phyloP scores from a whole-genome alignment of 2,113 vertebrate species.

The Bos javanicus region DNA sequence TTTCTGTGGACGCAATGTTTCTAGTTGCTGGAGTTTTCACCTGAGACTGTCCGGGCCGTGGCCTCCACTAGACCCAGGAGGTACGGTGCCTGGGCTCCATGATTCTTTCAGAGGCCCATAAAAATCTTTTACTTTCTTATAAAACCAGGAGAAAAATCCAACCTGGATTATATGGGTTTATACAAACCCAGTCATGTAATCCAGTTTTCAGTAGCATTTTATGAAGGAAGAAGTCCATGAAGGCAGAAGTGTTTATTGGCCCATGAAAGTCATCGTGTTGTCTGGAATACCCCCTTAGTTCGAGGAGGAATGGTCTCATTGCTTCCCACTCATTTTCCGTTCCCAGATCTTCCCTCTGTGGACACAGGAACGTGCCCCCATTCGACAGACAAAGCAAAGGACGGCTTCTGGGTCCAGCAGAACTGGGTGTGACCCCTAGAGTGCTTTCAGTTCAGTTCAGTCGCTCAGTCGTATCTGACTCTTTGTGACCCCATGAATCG shows the following conservation, averaged over 20 bases:
- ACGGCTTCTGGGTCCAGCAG: rapidly evolving
- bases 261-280: not conserved
- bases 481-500: too few species aligned
- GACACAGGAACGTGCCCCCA: rapidly evolving
- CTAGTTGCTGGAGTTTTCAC: rapidly evolving
- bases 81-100: rapidly evolving
- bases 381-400: too few species aligned
- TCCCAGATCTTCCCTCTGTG: not conserved
- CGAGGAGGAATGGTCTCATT: not conserved
- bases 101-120: not conserved
- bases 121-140: not conserved
- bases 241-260: not conserved
- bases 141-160: not conserved
- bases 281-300: not conserved
- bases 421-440: not conserved
- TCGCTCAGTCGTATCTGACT: too few species aligned
- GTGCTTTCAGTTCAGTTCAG: too few species aligned
- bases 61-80: too few species aligned
- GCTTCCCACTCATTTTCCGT: not conserved
- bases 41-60: rapidly evolving
- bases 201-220: not conserved
- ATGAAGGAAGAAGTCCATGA: not conserved
- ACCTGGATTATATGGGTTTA: not conserved
- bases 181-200: not conserved
- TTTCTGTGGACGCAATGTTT: rapidly evolving